Evolutionary conservation across 1,140 invertebrate genomes (phyloP).

Genomic region (Achroia grisella): DNA sequence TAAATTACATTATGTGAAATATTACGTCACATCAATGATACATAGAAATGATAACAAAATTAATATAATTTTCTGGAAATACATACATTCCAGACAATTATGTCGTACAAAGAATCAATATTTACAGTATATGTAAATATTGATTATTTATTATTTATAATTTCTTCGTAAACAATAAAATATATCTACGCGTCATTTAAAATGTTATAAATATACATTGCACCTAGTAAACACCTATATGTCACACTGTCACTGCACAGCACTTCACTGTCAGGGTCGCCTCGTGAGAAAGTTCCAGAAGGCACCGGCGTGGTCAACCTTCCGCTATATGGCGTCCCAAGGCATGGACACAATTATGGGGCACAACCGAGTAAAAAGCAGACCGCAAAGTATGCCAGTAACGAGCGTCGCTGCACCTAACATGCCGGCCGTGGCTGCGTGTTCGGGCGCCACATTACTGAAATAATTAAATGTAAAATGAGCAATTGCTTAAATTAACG

Average conservation of each 20-base stretch:
- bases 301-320: slow-evolving; percentile 20
- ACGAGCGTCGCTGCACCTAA: slow-evolving; percentile 93
- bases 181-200: too few relatives aligned
- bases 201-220: too few relatives aligned
- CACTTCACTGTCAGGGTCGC: slow-evolving; percentile 11
- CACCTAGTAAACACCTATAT: neutral
- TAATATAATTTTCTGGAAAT: too few relatives aligned
- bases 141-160: too few relatives aligned
- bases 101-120: too few relatives aligned
- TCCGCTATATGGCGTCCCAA: slow-evolving; percentile 33
- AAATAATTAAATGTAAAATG: neutral
- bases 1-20: too few relatives aligned
- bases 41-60: too few relatives aligned
- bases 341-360: slow-evolving; percentile 74
- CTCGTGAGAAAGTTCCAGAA: slow-evolving; percentile 31
- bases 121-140: too few relatives aligned
- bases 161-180: too few relatives aligned
- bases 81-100: too few relatives aligned
- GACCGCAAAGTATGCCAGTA: slow-evolving; percentile 90
- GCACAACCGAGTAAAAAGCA: slow-evolving; percentile 84
- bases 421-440: slow-evolving; percentile 94
- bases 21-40: too few relatives aligned
- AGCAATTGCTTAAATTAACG: too few relatives aligned
- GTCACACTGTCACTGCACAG: neutral
- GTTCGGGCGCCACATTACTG: slow-evolving; percentile 87